Evolutionary conservation across 2,797 vertebrate species (phyloP), one percentile per base, ranked within the genome.

Genomic region (Gymnothorax javanicus): DNA sequence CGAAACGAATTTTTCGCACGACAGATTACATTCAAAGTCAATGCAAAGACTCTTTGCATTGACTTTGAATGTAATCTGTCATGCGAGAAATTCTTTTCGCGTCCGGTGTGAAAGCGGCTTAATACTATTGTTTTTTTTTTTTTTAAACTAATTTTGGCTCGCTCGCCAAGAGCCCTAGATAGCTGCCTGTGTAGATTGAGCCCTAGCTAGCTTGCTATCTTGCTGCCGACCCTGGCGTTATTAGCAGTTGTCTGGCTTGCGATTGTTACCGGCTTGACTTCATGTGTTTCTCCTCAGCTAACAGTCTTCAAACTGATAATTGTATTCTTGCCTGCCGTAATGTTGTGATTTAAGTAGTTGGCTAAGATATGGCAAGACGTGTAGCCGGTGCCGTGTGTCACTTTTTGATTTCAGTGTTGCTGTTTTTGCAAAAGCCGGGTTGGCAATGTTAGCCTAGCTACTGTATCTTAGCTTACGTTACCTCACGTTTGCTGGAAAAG

Each of bases 171-270:
- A 43, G 33, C 33, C 33, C 52, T 57, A 82, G 27, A 60, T 86
- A 75, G 67, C 73, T 77, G 11, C 73, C 12, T 77, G 20, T 43
- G 84, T 85, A 86, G 90, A 85, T 43, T 85, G 90, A 89, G 89
- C 86, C 89, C 87, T 91, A 75, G 67, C 25, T 8, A 17, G 57
- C 43, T 57, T 23, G n/a, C 57, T 59, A 59, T 86, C 67, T 43
- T 56, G 62, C 56, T 81, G 69, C 27, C 52, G 86, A 84, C 82
- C 86, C 15, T 59, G 58, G 15, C 58, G 93, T 93, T 90, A 90
- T 83, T 84, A 20, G 50, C 77, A 79, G 0, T 27, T 64, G 15
- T 25, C 4, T 69, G 2, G n/a, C 69, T 73, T 27, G 69, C 15
- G 15, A 59, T 59, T 59, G 15, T 13, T 73, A 7, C 69, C 20